Base-by-base conservation (phyloP, 1,140 invertebrate species). In the Sarcophaga bullata region DNA sequence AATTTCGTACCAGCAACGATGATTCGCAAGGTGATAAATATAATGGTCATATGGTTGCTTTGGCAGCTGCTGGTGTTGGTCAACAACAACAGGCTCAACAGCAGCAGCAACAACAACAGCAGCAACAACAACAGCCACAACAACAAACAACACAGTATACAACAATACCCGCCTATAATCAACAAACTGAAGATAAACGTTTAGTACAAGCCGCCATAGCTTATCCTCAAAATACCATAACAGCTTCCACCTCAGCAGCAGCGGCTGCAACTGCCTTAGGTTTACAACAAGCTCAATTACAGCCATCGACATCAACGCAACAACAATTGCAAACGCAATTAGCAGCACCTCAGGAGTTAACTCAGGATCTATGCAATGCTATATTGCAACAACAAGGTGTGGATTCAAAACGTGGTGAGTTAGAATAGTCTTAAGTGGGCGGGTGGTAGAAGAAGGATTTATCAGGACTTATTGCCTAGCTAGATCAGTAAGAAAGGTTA, bases 281-380 rank as follows among this genome's bases (percentile, higher is more conserved):
- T 85, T 87, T 52, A 52, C 37, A 78, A 68, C n/a, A 62, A 54
- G 83, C 84, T 50, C 86, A 86, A 75, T 85, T 86, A 47, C 85
- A 86, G 15, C 83, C 84, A 11, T 84, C 85, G n/a, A 85, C 84
- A 9, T 85, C 83, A 15, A 84, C 82, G 37, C 82, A 81, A 72
- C 82, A 83, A 50, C 86, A 86, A n/a, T 84, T 84, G 68, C 87
- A 84, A 48, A 84, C 87, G 52, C 84, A 85, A 76, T 85, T 88
- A 19, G 82, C 86, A 72, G 86, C 86, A 8, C 88, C 88, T 10
- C 88, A 90, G 73, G 89, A 90, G 73, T 84, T 90, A 15, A 89
- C 89, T 9, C 89, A 90, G 76, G 89, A 90, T 85, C 84, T 90
- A 72, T 90, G 89, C 82, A 90, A 89, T 85, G 89, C 89, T 37